Percentiles rank a stretch among this genome's conserved stretches.
Conservation (phyloP, 2,113 vertebrate species). For the Alectura lathami region DNA sequence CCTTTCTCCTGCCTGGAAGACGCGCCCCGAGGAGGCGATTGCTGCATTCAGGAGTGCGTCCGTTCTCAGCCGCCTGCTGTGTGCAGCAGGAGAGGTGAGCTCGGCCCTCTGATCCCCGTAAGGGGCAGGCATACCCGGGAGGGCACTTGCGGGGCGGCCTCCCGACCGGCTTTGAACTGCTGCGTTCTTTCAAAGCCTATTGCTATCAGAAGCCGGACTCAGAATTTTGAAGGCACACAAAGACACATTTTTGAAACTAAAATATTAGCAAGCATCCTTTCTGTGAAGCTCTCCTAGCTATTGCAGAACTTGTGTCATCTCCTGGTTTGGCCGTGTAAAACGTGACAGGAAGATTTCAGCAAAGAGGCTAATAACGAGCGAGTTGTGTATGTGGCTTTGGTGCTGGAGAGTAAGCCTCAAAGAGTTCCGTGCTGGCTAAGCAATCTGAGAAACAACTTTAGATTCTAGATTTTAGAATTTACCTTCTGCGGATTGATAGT, state of each 20-base stretch:
- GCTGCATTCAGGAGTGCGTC: accelerated
- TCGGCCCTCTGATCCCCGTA: neutral
- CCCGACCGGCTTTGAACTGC: accelerated
- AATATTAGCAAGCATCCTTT: neutral
- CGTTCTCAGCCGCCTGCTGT: no score
- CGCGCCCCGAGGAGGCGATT: neutral
- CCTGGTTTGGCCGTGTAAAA: neutral
- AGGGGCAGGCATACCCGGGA: no score
- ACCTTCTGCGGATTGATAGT: neutral
- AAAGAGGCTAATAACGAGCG: neutral
- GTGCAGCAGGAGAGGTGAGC: no score
- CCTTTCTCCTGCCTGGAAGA: neutral
- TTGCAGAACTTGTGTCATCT: neutral
- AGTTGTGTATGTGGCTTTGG: neutral
- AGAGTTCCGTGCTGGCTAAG: neutral
- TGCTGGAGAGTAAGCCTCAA: neutral
- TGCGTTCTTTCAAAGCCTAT: neutral
- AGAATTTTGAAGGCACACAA: neutral
- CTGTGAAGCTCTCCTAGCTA: neutral
- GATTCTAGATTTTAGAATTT: neutral
- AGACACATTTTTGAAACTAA: neutral
- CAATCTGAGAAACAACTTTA: neutral
- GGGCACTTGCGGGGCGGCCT: no score
- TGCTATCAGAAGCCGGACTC: neutral
- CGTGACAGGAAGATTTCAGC: neutral